Base-by-base conservation (phyloP, 2,113 vertebrate genomes). In the Psilopogon haemacephalus region DNA sequence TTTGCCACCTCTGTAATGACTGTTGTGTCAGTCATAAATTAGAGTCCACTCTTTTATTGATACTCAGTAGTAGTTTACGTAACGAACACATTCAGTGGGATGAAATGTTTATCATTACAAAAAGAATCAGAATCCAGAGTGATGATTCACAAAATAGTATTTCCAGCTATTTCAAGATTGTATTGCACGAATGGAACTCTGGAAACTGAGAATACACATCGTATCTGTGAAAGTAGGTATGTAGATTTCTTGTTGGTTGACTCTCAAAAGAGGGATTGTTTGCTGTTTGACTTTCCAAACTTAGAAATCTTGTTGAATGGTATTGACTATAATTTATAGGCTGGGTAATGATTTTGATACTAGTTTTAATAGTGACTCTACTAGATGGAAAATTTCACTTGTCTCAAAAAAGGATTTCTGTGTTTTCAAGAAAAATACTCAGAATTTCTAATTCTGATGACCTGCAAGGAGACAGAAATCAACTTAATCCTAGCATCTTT, bases 21-120 rank as follows among this genome's bases (percentile, higher is more conserved):
- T 56, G 70, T 83, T 94, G 92, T 87, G 89, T 67, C 87, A 92
- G 74, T 60, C 69, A 71, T 71, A 80, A 92, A 91, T 92, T 83
- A 85, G 50, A 63, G 76, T 94, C 86, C 67, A 24, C 78, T 76
- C 37, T 59, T 91, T 89, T 91, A 87, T 38, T 92, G 75, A 56
- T 80, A 59, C 67, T 94, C 33, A 64, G 64, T 64, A 85, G 56
- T 69, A 54, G 64, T 95, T 89, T 48, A 64, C 52, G 76, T 89
- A 89, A 93, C 0, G 28, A 94, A 70, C 37, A 55, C 35, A 85
- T 76, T 87, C 71, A 72, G 46, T 63, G 42, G 46, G 59, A 79
- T 83, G 64, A 88, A 89, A 87, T 80, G 71, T 85, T 95, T 90
- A 48, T 48, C 20, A 3, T 74, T 89, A 64, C 78, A 79, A 50